These are phyloP conservation scores for Parnassius apollo DNA, from an alignment of 2,888 invertebrate species.

Conservation along the genomic window DNA sequence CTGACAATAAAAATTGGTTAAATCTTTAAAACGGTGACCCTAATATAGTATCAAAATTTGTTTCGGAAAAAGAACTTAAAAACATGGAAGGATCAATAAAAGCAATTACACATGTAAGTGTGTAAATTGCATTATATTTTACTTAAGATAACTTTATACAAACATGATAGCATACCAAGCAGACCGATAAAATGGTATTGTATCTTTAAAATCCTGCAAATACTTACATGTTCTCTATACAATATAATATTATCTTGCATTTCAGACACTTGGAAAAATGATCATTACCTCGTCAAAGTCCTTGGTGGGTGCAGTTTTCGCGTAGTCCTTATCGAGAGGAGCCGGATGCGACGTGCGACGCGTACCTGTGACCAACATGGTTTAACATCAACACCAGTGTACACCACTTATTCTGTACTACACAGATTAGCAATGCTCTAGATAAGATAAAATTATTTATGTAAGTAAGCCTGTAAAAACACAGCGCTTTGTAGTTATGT, in stretches of 20 bases:
- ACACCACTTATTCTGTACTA: constrained; percentile 43
- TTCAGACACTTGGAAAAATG: constrained; percentile 11
- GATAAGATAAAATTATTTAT: constrained; percentile 63
- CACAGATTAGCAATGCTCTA: constrained; percentile 54
- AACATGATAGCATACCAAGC: too few relatives aligned
- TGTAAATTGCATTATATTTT: too few relatives aligned
- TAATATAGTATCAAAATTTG: too few relatives aligned
- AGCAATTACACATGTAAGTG: too few relatives aligned
- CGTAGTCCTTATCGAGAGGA: constrained; percentile 39
- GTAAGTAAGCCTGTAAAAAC: constrained; percentile 23
- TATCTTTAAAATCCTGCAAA: too few relatives aligned
- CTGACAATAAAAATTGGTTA: too few relatives aligned
- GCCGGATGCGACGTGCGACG: constrained; percentile 57
- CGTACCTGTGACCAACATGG: constrained; percentile 70
- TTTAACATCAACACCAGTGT: constrained; percentile 47
- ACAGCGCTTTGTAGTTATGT: constrained; percentile 46
- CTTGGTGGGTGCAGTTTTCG: constrained; percentile 32
- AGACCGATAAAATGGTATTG: too few relatives aligned
- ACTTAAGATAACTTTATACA: too few relatives aligned
- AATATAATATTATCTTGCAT: background rate
- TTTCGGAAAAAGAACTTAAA: too few relatives aligned
- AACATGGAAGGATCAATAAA: too few relatives aligned
- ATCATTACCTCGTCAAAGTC: constrained; percentile 51
- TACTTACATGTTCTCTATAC: too few relatives aligned
- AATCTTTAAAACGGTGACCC: too few relatives aligned